These are phyloP conservation scores for Drosophila mercatorum DNA, from an alignment of 2,888 invertebrate genomes.

Conservation along the genomic window DNA sequence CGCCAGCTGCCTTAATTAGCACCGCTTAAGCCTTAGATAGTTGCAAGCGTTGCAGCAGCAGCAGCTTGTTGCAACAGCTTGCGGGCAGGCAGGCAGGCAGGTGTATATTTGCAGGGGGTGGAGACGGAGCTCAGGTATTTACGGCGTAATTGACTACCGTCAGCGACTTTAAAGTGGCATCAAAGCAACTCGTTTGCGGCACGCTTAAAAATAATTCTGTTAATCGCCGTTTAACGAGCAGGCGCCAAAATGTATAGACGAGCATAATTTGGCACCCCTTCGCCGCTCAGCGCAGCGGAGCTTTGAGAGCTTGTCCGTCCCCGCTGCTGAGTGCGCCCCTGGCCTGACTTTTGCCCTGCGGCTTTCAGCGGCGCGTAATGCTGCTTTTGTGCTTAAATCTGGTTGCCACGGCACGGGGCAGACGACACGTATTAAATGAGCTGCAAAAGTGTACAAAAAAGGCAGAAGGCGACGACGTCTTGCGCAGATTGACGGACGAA, in stretches of 20 bases:
- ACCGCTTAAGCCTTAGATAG: conserved; percentile 12
- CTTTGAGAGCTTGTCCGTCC: not conserved
- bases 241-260: conserved; percentile 55
- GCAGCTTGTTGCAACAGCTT: conserved; percentile 2
- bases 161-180: conserved; percentile 67
- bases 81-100: not conserved
- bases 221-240: conserved; percentile 77
- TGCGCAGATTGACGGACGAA: conserved; percentile 14
- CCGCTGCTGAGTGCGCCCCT: not conserved
- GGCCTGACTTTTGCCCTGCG: conserved; percentile 62
- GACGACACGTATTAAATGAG: conserved; percentile 78
- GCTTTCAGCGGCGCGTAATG: conserved; percentile 70
- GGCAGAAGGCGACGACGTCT: conserved; percentile 5
- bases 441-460: conserved; percentile 63
- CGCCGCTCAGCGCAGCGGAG: not conserved
- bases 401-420: conserved; percentile 74
- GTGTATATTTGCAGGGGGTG: not conserved
- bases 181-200: conserved; percentile 65
- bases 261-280: conserved; percentile 62
- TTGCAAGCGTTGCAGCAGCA: conserved; percentile 17
- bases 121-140: conserved; percentile 14
- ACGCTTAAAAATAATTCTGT: conserved; percentile 63
- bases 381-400: conserved; percentile 77
- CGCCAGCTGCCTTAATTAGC: conserved; percentile 22
- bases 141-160: conserved; percentile 55